Percentiles rank a stretch among this genome's conserved stretches.
These are phyloP conservation scores for Odontomyia ornata DNA, from an alignment of 2,888 invertebrate genomes.

Conservation along the genomic window DNA sequence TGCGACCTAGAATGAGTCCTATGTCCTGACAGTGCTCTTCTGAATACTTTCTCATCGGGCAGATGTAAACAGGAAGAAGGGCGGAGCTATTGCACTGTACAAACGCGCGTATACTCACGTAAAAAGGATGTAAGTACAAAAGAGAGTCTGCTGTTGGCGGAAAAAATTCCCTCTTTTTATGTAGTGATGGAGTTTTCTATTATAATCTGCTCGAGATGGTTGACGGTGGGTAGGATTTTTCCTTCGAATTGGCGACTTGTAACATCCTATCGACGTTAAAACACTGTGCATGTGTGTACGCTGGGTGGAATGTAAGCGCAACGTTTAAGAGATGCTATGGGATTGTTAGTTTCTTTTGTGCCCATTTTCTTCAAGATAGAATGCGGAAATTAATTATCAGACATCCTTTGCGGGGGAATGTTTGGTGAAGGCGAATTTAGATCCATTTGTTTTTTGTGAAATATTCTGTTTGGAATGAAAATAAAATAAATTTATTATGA, in stretches of 20 bases:
- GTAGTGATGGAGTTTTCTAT: neutral
- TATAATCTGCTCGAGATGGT: neutral
- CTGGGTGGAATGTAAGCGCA: neutral
- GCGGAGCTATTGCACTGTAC: slow-evolving; percentile 33
- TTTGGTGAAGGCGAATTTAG: no score
- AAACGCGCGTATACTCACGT: neutral
- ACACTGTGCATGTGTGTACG: neutral
- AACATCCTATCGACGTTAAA: neutral
- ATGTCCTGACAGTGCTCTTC: slow-evolving; percentile 1
- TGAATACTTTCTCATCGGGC: slow-evolving; percentile 15
- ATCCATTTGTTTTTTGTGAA: no score
- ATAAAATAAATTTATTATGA: no score
- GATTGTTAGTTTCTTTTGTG: no score
- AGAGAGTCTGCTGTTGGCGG: slow-evolving; percentile 32
- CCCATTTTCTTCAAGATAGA: no score
- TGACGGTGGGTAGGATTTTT: slow-evolving; percentile 20
- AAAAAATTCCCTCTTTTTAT: slow-evolving; percentile 16
- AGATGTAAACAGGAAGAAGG: slow-evolving; percentile 34
- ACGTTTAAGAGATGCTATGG: no score
- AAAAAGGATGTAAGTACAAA: slow-evolving; percentile 19
- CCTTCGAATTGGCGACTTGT: neutral
- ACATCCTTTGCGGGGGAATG: no score
- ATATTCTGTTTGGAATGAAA: no score
- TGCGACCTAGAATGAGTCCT: neutral
- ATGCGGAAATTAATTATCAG: no score